Evolutionary conservation across 2,113 vertebrate genomes (phyloP).

Genomic region (Eulemur rufifrons): DNA sequence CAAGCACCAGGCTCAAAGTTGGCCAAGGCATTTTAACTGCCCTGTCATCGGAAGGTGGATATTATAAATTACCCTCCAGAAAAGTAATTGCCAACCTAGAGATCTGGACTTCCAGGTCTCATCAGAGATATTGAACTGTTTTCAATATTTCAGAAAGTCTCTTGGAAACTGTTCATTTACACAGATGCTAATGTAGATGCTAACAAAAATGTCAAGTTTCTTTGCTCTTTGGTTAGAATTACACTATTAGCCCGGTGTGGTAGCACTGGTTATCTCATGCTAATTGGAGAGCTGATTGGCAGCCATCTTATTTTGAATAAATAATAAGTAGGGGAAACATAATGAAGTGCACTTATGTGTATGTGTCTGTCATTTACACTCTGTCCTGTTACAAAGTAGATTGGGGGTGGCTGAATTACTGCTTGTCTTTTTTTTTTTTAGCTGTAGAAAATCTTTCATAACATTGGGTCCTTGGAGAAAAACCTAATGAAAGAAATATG

Average conservation of each 20-base stretch:
- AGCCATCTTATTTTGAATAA: constrained; percentile 11
- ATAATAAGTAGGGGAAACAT: neutral
- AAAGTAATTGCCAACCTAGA: neutral
- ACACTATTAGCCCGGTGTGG: neutral
- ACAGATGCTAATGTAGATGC: neutral
- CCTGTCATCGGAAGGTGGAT: neutral
- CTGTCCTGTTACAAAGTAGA: neutral
- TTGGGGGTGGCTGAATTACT: neutral
- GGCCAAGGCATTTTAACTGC: neutral
- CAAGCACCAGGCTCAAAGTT: neutral
- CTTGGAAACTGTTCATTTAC: neutral
- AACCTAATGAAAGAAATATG: neutral
- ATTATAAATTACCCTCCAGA: neutral
- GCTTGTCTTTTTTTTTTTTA: neutral
- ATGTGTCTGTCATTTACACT: neutral
- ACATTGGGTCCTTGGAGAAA: neutral
- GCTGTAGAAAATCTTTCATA: neutral
- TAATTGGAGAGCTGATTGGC: neutral
- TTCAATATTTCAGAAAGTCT: neutral
- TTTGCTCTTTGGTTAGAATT: neutral
- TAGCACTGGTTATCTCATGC: neutral
- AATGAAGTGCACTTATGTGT: neutral
- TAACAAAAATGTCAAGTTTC: constrained; percentile 8
- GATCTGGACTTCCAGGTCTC: neutral
- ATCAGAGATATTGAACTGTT: neutral